Base-by-base conservation (phyloP, 1,140 invertebrate genomes). In the Oryctes rhinoceros region DNA sequence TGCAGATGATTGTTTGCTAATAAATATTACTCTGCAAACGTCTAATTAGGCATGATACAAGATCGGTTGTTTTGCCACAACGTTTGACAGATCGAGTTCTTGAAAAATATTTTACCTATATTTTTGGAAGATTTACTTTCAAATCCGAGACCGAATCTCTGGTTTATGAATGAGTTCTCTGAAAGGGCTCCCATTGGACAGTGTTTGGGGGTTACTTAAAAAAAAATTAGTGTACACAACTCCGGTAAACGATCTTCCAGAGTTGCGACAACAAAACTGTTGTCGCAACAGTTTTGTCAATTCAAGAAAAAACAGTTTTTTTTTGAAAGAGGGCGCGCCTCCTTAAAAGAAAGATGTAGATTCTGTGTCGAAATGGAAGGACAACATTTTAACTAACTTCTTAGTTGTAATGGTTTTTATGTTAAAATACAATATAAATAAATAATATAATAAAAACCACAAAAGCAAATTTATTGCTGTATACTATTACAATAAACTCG, bases 61-160 rank as follows among this genome's bases (percentile, higher is more conserved):
- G 84, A 84, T 78, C 48, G 80, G 78, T 80, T 88, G 30, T 83
- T 88, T 80, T 87, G 30, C 84, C 85, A 7, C 80, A 81, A n/a
- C 81, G 80, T 44, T 80, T 87, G 80, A 85, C 83, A 83, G 82
- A 82, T 35, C 77, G 81, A 84, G 5, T 84, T 81, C 82, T 86
- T 37, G 62, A 81, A 82, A n/a, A 76, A 85, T 75, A 53, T 81
- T 67, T 79, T 87, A 74, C 62, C 59, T 37, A 79, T 80, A 79
- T 81, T 85, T 65, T 81, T 85, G 30, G 80, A 85, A 80, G 81
- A 85, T 75, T 71, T 84, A 39, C 82, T 82, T 75, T 76, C 83
- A 20, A 79, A 83, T 15, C 78, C 83, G 35, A 80, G 82, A 47
- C 44, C 39, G 35, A 74, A 82, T 39, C 83, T 86, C 82, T 86